phyloP scores from a whole-genome alignment of 2,888 invertebrate species.

The Adineta ricciae region DNA sequence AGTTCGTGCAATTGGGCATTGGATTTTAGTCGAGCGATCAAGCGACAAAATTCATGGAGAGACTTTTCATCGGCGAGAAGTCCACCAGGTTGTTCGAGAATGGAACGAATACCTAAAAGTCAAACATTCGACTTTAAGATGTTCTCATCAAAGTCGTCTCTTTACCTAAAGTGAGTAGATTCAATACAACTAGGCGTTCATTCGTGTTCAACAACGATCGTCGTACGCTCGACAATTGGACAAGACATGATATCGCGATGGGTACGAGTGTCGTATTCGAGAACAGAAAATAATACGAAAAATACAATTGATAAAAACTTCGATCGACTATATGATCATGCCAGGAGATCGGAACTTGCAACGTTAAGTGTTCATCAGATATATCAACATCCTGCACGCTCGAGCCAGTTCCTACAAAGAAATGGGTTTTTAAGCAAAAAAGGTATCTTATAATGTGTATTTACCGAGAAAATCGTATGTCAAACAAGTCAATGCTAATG shows the following conservation, averaged over 20 bases:
- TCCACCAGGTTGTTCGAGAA: background rate
- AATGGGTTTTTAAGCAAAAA: too few relatives aligned
- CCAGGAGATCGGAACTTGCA: constrained; percentile 96
- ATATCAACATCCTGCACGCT: constrained; percentile 74
- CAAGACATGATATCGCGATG: constrained; percentile 71
- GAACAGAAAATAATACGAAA: background rate
- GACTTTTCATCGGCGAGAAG: constrained; percentile 75
- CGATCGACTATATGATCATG: constrained; percentile 38
- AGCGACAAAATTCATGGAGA: constrained; percentile 95
- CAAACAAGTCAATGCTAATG: background rate
- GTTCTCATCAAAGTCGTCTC: too few relatives aligned
- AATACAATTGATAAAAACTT: background rate
- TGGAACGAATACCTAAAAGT: constrained; percentile 55
- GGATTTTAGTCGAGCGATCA: constrained; percentile 84
- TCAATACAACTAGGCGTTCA: constrained; percentile 82
- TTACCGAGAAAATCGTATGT: constrained; percentile 21
- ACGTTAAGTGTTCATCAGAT: constrained; percentile 87
- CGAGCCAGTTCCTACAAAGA: constrained; percentile 60
- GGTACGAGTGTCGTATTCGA: constrained; percentile 57
- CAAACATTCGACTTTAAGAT: too few relatives aligned
- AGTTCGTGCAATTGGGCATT: constrained; percentile 95
- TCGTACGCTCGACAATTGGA: constrained; percentile 87
- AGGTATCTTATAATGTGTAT: too few relatives aligned
- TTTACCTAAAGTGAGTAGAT: constrained; percentile 71
- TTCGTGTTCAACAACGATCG: constrained; percentile 86